Conservation (phyloP, 2,113 vertebrate genomes). For the Brevimyrus niger region DNA sequence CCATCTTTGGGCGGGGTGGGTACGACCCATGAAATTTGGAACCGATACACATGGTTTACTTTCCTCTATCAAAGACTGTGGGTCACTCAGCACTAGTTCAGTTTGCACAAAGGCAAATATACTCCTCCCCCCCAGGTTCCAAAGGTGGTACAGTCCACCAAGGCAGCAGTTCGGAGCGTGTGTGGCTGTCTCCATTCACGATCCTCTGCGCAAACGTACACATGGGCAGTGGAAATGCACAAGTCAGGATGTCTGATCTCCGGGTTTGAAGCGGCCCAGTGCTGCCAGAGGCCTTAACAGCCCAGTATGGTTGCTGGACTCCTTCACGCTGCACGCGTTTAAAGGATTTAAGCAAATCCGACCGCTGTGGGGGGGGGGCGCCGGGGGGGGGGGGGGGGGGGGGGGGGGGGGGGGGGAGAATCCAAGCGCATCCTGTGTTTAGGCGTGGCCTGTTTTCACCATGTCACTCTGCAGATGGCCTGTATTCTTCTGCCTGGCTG, state of each 20-base stretch:
- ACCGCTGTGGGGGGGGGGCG: no score
- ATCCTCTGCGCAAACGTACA: not conserved
- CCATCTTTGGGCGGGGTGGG: not conserved
- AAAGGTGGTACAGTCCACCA: not conserved
- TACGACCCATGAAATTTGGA: not conserved
- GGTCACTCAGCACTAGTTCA: not conserved
- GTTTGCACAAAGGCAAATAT: not conserved
- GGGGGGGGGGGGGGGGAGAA: not conserved
- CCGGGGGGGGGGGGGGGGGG: not conserved
- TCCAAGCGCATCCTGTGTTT: conserved; percentile 33
- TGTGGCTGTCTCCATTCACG: not conserved
- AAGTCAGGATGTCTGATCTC: not conserved
- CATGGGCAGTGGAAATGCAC: not conserved
- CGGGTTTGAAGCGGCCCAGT: not conserved
- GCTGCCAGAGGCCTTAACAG: conserved; percentile 3
- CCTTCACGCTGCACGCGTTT: not conserved
- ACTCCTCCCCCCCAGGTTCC: not conserved
- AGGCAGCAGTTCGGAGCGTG: not conserved
- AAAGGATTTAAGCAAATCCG: not conserved
- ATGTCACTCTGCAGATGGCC: conserved; percentile 52
- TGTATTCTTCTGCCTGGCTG: conserved; percentile 58
- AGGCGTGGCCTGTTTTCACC: conserved; percentile 39
- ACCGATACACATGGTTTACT: not conserved
- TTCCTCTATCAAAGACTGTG: not conserved
- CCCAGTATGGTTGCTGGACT: not conserved